Conservation (phyloP, 2,113 vertebrate genomes). For the Gadus chalcogrammus region DNA sequence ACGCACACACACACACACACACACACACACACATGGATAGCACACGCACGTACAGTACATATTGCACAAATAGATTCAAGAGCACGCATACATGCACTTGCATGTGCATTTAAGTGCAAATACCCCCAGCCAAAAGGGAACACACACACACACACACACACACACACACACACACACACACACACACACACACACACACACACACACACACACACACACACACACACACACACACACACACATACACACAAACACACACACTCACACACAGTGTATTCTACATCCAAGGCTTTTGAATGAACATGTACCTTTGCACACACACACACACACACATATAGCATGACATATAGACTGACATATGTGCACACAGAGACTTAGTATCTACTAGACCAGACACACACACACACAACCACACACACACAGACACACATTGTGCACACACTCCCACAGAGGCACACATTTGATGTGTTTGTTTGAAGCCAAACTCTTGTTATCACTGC, state of each 20-base stretch:
- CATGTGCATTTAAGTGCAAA: background rate
- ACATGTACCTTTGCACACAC: conserved; percentile 21
- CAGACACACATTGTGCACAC: conserved; percentile 27
- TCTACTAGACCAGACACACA: conserved; percentile 14
- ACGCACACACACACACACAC: conserved; percentile 40
- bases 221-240: conserved; percentile 29
- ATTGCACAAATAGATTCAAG: too few species aligned
- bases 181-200: conserved; percentile 18
- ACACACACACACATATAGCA: conserved; percentile 47
- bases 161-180: conserved; percentile 44
- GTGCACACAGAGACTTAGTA: conserved; percentile 23
- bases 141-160: conserved; percentile 21
- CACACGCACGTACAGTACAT: background rate
- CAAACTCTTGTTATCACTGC: conserved; percentile 85
- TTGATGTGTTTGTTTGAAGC: conserved; percentile 94
- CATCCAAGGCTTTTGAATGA: too few species aligned
- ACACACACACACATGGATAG: conserved; percentile 33
- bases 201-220: conserved; percentile 42
- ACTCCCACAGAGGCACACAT: conserved; percentile 67
- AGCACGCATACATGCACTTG: background rate
- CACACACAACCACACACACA: conserved; percentile 24
- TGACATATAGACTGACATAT: conserved; percentile 10
- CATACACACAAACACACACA: conserved; percentile 39
- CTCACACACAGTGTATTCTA: conserved; percentile 42
- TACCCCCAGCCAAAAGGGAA: background rate